Evolutionary conservation across 2,797 vertebrate genomes (phyloP).

Genomic region (Ispidina lecontei): DNA sequence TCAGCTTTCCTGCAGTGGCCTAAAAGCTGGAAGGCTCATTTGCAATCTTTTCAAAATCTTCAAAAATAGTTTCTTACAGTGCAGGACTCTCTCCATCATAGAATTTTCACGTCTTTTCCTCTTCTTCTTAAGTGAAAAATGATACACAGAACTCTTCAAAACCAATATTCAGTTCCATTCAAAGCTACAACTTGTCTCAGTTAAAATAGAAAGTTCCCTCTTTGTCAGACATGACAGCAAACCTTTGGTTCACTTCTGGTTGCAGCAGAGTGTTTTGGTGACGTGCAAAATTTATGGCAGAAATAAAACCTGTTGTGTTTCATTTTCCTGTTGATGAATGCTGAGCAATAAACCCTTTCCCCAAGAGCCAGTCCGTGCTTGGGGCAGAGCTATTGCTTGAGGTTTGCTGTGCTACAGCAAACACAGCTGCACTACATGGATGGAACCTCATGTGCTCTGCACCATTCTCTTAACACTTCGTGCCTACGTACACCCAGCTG

Average conservation of each 20-base stretch:
- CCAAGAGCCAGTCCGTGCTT: neutral
- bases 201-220: neutral
- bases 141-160: neutral
- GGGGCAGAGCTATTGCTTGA: neutral
- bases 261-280: neutral
- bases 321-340: conserved; percentile 35
- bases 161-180: neutral
- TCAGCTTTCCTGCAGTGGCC: neutral
- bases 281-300: neutral
- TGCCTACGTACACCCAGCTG: neutral
- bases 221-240: neutral
- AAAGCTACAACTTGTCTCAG: neutral
- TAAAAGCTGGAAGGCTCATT: neutral
- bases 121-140: neutral
- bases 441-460: neutral
- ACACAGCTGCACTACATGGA: neutral
- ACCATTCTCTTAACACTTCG: neutral
- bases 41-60: neutral
- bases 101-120: neutral
- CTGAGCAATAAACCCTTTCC: conserved; percentile 12
- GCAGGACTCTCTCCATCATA: neutral
- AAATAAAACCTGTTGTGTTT: conserved; percentile 34
- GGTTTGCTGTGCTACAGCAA: neutral
- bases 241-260: neutral
- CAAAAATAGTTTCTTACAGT: neutral